Percentiles rank a stretch among this genome's conserved stretches.
Evolutionary conservation across 1,140 invertebrate species (phyloP).

Genomic region (Brachionus sp.): DNA sequence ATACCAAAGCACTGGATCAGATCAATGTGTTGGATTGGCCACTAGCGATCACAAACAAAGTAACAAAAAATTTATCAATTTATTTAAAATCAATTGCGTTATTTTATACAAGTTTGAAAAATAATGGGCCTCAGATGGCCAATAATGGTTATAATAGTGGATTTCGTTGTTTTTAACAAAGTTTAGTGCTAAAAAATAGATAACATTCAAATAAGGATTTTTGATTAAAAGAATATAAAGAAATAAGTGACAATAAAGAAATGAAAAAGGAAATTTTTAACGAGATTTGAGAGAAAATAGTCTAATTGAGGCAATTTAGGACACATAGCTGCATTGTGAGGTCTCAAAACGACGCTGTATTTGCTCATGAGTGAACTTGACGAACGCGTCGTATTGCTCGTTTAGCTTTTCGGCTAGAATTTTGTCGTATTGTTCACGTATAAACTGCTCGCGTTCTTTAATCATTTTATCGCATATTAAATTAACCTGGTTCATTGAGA

Average conservation of each 20-base stretch:
- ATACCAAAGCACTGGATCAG: background rate
- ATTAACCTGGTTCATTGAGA: slow-evolving; percentile 88
- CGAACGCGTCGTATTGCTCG: slow-evolving; percentile 94
- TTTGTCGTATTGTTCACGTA: slow-evolving; percentile 86
- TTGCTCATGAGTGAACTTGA: slow-evolving; percentile 94
- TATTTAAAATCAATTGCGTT: background rate
- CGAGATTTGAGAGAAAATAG: background rate
- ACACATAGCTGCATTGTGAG: slow-evolving; percentile 37
- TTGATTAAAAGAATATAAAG: background rate
- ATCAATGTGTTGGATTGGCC: background rate
- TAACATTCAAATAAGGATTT: background rate
- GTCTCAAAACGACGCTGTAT: slow-evolving; percentile 78
- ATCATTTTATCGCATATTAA: slow-evolving; percentile 91
- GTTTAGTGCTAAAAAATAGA: background rate
- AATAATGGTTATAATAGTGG: background rate
- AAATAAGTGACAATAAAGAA: background rate
- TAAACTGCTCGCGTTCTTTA: slow-evolving; percentile 81
- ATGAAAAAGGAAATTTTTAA: background rate
- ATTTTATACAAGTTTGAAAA: background rate
- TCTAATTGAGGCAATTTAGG: background rate
- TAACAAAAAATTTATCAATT: background rate
- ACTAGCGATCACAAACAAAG: background rate
- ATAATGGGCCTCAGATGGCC: background rate
- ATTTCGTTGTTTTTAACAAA: background rate
- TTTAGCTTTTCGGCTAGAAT: slow-evolving; percentile 83